Evolutionary conservation across 1,140 invertebrate species (phyloP).

Genomic region (Nylanderia fulva): DNA sequence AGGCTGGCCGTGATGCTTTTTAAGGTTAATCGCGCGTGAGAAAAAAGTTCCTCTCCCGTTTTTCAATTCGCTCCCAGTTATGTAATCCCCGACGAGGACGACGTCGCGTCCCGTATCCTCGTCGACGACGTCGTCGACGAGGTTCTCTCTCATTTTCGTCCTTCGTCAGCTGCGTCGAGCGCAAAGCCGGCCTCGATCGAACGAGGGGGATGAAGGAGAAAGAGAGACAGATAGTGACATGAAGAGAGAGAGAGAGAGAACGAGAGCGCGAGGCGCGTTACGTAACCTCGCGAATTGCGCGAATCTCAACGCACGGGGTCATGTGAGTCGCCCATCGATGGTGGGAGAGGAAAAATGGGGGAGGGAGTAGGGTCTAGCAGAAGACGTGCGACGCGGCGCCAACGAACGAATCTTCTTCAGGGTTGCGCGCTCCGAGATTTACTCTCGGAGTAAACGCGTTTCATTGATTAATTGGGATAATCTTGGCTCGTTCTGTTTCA

Average conservation of each 20-base stretch:
- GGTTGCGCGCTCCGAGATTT: no score
- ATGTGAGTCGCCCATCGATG: slow-evolving; percentile 71
- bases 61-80: slow-evolving; percentile 34
- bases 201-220: not conserved
- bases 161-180: slow-evolving; percentile 2
- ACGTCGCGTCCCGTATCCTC: not conserved
- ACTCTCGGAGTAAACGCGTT: not conserved
- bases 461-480: no score
- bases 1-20: not conserved
- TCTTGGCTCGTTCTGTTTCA: no score
- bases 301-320: slow-evolving; percentile 68
- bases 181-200: slow-evolving; percentile 41
- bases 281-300: slow-evolving; percentile 73
- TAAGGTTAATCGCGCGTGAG: slow-evolving; percentile 27
- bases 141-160: no score
- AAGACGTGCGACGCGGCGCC: slow-evolving; percentile 78
- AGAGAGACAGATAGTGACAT: not conserved
- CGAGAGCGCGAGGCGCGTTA: slow-evolving; percentile 67
- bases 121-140: not conserved
- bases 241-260: not conserved
- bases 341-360: not conserved
- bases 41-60: not conserved
- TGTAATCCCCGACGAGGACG: slow-evolving; percentile 46
- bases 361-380: slow-evolving; percentile 84
- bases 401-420: slow-evolving; percentile 57